Conservation (phyloP, 2,888 invertebrate species). For the Brassicogethes aeneus region DNA sequence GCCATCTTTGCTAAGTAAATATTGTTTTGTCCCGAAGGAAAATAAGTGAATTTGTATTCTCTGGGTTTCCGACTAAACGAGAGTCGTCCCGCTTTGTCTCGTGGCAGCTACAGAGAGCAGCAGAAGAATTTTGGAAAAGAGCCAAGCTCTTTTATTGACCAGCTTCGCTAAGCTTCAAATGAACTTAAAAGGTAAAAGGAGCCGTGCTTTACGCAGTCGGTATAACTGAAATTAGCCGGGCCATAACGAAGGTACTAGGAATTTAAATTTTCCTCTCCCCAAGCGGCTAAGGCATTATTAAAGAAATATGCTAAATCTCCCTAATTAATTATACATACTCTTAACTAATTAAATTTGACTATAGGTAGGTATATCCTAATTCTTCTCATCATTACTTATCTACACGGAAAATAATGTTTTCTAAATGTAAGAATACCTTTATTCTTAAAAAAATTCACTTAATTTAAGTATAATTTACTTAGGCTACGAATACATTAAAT, state of each 20-base stretch:
- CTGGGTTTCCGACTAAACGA: no score
- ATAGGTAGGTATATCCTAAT: no score
- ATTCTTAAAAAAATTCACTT: no score
- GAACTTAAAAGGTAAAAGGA: neutral
- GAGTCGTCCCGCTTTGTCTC: neutral
- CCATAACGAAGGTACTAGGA: no score
- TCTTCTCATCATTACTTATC: no score
- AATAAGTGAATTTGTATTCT: neutral
- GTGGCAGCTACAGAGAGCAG: neutral
- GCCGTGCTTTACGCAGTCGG: neutral
- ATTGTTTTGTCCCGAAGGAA: neutral
- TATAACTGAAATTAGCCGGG: neutral
- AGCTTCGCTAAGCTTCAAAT: neutral
- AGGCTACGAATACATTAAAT: no score
- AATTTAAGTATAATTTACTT: no score
- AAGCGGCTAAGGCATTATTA: neutral
- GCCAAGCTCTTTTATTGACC: neutral
- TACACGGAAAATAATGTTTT: no score
- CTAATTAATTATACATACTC: neutral
- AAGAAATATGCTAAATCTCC: neutral
- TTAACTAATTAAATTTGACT: neutral
- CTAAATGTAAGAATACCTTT: no score
- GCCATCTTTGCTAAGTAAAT: neutral
- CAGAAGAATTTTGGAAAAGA: constrained; percentile 1
- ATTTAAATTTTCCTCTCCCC: neutral